Base-by-base conservation (phyloP, 2,888 invertebrate genomes). In the Deilephila elpenor region DNA sequence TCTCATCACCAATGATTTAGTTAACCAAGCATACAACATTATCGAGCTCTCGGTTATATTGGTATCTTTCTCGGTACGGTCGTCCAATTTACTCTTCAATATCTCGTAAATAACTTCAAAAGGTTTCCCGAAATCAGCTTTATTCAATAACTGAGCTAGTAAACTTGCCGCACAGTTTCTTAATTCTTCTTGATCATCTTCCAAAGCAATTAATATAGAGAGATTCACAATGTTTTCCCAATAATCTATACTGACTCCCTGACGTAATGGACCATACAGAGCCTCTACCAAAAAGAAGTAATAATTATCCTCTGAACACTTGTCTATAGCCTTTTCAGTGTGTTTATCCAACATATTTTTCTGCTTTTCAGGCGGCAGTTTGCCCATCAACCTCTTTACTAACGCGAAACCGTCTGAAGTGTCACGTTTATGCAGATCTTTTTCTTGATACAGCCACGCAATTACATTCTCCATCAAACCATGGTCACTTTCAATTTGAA, bases 71-170 rank as follows among this genome's bases (percentile, higher is more conserved):
- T 82, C 83, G 71, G 78, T 82, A 77, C 88, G 88, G 1, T 76
- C 74, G 0, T 86, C 76, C 61, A 94, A 76, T 75, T 83, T 80
- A 60, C 75, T 84, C 80, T 90, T 93, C 71, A 93, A 79, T 61
- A 81, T 74, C 71, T 91, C 92, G 80, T 94, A 93, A 1, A 93
- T 74, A 11, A 88, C 67, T 78, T 94, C 91, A 84, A 94, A 93
- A 56, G 85, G 88, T 74, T 88, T 85, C 0, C 92, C 93, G 71
- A 83, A 85, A 44, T 93, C 93, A 0, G 88, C 90, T 86, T 96
- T 96, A 82, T 96, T 96, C 64, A 96, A 80, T 73, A 96, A 87
- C 87, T 96, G 95, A 0, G 96, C 95, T 73, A 96, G 83, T 72
- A 96, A 84, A 76, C 93, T 89, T 81, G 94, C 95, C 0, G 95